These are phyloP conservation scores for Lepidocyrtinus sp. DNA, from an alignment of 2,888 invertebrate genomes.

Conservation along the genomic window DNA sequence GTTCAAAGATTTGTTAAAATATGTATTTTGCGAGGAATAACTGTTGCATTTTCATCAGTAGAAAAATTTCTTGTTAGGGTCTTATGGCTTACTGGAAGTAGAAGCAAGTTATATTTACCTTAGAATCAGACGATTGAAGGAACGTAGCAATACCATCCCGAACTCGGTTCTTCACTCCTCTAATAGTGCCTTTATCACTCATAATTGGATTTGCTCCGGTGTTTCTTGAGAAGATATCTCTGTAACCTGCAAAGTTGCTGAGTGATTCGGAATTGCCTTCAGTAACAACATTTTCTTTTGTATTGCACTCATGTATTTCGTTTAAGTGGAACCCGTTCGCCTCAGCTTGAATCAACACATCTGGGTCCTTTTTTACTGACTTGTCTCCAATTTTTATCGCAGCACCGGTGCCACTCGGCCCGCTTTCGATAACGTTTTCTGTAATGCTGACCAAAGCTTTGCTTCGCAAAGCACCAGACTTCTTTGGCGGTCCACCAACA, in stretches of 20 bases:
- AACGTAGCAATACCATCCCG: conserved; percentile 96
- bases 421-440: conserved; percentile 24
- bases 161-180: conserved; percentile 95
- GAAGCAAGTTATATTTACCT: conserved; percentile 77
- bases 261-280: conserved; percentile 57
- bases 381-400: conserved; percentile 36
- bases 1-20: background rate
- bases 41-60: no score
- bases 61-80: no score
- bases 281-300: conserved; percentile 40
- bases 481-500: background rate
- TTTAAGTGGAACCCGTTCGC: conserved; percentile 67
- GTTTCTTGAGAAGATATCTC: conserved; percentile 78
- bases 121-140: conserved; percentile 82
- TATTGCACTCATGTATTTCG: conserved; percentile 66
- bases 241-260: conserved; percentile 84
- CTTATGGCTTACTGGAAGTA: background rate
- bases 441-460: conserved; percentile 30
- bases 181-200: conserved; percentile 92
- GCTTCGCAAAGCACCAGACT: conserved; percentile 18
- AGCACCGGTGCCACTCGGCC: background rate
- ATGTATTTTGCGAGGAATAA: no score
- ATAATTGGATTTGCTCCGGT: conserved; percentile 83
- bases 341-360: conserved; percentile 49
- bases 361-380: conserved; percentile 19